A percentile compares a stretch with the other conserved stretches of the same genome.
phyloP scores from a whole-genome alignment of 1,140 invertebrate species.

The Aricia agestis region DNA sequence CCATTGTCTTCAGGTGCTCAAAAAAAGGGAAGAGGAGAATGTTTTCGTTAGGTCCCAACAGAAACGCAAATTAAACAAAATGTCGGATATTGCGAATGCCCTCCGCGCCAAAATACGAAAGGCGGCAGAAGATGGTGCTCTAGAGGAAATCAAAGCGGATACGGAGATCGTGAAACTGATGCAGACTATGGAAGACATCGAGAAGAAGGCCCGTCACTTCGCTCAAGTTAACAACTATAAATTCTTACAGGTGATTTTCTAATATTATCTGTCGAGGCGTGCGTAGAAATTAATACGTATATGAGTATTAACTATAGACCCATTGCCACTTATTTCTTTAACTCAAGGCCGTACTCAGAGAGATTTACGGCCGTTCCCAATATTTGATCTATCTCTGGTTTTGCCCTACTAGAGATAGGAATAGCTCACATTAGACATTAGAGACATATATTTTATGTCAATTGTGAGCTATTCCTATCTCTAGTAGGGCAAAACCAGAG shows the following conservation, averaged over 20 bases:
- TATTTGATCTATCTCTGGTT: no score
- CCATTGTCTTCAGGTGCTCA: constrained; percentile 78
- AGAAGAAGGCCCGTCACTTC: constrained; percentile 82
- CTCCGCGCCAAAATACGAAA: constrained; percentile 79
- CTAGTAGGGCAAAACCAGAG: no score
- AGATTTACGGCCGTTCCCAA: no score
- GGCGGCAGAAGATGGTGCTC: constrained; percentile 76
- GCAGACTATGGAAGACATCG: constrained; percentile 80
- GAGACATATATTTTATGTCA: no score
- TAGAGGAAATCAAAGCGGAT: constrained; percentile 77
- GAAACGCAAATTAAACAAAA: constrained; percentile 87
- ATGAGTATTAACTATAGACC: no score
- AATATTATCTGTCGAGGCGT: not conserved
- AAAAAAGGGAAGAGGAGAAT: constrained; percentile 91
- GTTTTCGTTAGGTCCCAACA: constrained; percentile 88
- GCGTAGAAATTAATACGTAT: no score
- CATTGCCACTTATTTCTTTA: no score
- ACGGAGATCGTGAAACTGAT: constrained; percentile 80
- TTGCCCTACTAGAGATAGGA: no score
- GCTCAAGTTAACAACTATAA: constrained; percentile 71
- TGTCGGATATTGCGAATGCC: constrained; percentile 82
- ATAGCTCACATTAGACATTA: no score
- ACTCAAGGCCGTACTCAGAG: no score
- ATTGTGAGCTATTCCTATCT: no score
- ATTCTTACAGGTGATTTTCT: constrained; percentile 47